phyloP scores from a whole-genome alignment of 2,888 invertebrate species.

The Microplitis manilae region DNA sequence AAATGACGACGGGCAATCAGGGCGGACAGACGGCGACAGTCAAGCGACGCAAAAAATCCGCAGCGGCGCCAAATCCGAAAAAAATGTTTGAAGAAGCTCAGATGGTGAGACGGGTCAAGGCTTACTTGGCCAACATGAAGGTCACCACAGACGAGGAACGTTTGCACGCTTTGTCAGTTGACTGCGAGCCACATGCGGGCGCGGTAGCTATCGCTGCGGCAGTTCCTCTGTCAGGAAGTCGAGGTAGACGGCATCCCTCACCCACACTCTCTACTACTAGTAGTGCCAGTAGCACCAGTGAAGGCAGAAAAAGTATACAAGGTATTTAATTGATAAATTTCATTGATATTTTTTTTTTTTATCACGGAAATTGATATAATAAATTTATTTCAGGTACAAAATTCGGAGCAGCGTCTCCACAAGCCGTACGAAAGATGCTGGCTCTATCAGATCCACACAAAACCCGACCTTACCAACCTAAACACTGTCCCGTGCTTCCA shows the following conservation, averaged over 20 bases:
- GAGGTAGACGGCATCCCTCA: constrained; percentile 89
- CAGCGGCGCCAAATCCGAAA: constrained; percentile 94
- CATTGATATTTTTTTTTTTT: no score
- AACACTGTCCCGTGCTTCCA: constrained; percentile 77
- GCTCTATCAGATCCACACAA: constrained; percentile 91
- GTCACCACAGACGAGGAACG: constrained; percentile 93
- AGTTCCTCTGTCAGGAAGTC: constrained; percentile 76
- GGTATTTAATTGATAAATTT: constrained; percentile 48
- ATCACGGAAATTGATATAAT: not conserved
- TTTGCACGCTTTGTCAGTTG: constrained; percentile 89
- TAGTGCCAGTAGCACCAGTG: constrained; percentile 90
- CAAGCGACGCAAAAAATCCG: constrained; percentile 90
- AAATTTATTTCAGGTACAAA: constrained; percentile 64
- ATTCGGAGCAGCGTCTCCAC: constrained; percentile 92
- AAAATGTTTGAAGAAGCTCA: constrained; percentile 99
- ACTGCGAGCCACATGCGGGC: constrained; percentile 82
- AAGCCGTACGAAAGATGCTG: constrained; percentile 95
- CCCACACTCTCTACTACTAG: constrained; percentile 94
- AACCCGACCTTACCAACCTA: constrained; percentile 89
- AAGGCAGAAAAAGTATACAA: constrained; percentile 75
- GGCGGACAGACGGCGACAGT: constrained; percentile 84
- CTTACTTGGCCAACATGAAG: constrained; percentile 93
- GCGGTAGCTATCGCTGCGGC: constrained; percentile 70
- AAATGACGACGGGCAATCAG: constrained; percentile 83
- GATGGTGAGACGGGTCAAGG: constrained; percentile 97